Percentiles rank a stretch among this genome's conserved stretches.
Conservation (phyloP, 2,888 invertebrate species). For the Seira musarum region DNA sequence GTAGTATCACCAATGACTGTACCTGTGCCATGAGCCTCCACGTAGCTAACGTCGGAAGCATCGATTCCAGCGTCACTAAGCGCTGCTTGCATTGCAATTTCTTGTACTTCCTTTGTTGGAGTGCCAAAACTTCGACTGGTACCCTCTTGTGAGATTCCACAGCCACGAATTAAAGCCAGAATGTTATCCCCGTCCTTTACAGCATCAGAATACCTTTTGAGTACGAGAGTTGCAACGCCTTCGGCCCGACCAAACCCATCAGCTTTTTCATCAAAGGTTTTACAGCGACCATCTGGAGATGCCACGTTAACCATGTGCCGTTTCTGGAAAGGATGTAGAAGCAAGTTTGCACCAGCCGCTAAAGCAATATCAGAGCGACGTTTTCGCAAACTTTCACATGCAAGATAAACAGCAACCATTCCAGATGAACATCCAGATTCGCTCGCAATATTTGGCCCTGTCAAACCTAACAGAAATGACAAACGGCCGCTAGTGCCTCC, state of each 20-base stretch:
- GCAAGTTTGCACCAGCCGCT: conserved; percentile 57
- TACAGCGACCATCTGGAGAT: conserved; percentile 25
- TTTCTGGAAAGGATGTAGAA: conserved; percentile 50
- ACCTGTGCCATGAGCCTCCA: conserved; percentile 72
- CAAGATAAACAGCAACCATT: conserved; percentile 48
- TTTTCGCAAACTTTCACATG: conserved; percentile 36
- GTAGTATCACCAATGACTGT: conserved; percentile 72
- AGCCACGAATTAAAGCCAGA: conserved; percentile 48
- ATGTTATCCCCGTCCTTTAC: conserved; percentile 47
- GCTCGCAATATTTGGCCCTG: conserved; percentile 60
- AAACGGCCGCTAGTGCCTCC: conserved; percentile 50
- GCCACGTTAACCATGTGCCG: conserved; percentile 48
- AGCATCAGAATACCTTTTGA: conserved; percentile 58
- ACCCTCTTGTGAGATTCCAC: conserved; percentile 53
- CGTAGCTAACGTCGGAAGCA: conserved; percentile 87
- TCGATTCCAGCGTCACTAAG: conserved; percentile 79
- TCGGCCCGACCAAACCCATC: conserved; percentile 32
- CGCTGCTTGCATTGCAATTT: conserved; percentile 54
- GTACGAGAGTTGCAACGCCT: conserved; percentile 35
- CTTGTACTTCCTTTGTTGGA: conserved; percentile 46
- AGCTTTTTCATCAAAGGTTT: conserved; percentile 27
- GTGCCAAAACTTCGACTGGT: conserved; percentile 54
- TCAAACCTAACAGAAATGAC: conserved; percentile 55
- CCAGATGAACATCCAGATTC: conserved; percentile 59
- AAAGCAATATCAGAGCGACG: conserved; percentile 44